Base-by-base conservation (phyloP, 2,888 invertebrate species). In the Parthenolecanium corni region DNA sequence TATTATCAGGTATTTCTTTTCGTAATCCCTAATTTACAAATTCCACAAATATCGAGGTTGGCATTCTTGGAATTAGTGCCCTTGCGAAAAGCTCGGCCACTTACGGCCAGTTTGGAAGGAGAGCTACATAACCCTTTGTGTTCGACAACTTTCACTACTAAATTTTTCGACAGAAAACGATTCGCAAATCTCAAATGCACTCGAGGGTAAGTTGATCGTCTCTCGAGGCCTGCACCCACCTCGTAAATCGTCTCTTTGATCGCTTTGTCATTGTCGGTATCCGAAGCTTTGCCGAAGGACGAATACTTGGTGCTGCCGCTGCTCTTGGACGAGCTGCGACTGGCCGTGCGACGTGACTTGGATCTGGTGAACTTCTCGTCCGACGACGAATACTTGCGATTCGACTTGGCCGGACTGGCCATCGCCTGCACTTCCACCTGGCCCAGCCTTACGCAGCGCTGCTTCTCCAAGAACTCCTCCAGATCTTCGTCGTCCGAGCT, bases 391-490 rank as follows among this genome's bases (percentile, higher is more conserved):
- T 3, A 49, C 21, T 49, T 49, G 23, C 6, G 20, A 21, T 49
- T 23, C 23, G 21, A 3, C 14, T 23, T 23, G 20, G 23, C 14
- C 5, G 20, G 23, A 3, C 21, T 23, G 14, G 23, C 11, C 11
- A 18, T 2, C 2, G 49, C 14, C 9, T 23, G 20, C 2, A 21
- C n/a, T 11, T 46, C 40, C 9, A 49, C 61, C 21, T 12, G 23
- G 2, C 61, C 61, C 49, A 63, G 36, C 31, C 63, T 20, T 16
- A 57, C 52, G 44, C 46, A 51, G 51, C 63, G 57, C 52, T 58
- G 57, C 25, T 57, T 58, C 16, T 65, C 65, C 20, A 57, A 14
- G 21, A 58, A 58, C 16, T 65, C 65, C 11, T 65, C 64, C 9
- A 58, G 44, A 18, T 65, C 64, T 47, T 64, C 64, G 46, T 64